Evolutionary conservation across 2,113 vertebrate species (phyloP).

Genomic region (Lagopus muta): DNA sequence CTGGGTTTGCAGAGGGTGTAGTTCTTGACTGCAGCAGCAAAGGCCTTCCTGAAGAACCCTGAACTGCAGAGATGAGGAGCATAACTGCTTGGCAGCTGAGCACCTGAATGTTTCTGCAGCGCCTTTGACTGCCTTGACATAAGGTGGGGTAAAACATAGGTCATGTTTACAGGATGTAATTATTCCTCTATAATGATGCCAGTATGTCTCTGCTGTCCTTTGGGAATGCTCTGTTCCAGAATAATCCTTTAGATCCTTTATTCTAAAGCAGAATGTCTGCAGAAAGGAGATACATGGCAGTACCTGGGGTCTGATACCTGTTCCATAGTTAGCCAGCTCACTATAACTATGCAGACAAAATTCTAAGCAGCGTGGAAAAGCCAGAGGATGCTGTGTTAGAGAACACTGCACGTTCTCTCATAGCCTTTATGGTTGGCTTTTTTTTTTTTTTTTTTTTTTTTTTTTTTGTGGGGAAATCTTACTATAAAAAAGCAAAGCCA

Average conservation of each 20-base stretch:
- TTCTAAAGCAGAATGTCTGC: slow-evolving; percentile 5
- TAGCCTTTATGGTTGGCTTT: no score
- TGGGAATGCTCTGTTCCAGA: slow-evolving; percentile 40
- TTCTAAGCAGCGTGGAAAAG: neutral
- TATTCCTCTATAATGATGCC: slow-evolving; percentile 35
- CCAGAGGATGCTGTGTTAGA: neutral
- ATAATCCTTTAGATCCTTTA: slow-evolving; percentile 36
- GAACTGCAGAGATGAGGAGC: slow-evolving; percentile 17
- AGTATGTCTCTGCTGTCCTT: slow-evolving; percentile 27
- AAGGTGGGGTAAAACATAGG: slow-evolving; percentile 35
- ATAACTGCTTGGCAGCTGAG: slow-evolving; percentile 45
- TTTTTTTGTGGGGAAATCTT: no score
- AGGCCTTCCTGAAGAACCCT: slow-evolving; percentile 35
- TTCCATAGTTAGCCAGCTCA: neutral
- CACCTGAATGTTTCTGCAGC: slow-evolving; percentile 7
- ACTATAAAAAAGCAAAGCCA: neutral
- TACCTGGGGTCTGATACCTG: neutral
- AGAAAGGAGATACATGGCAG: neutral
- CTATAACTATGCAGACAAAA: neutral
- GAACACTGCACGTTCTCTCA: neutral
- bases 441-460: neutral
- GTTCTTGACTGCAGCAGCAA: slow-evolving; percentile 8
- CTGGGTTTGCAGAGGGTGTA: neutral
- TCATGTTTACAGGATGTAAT: slow-evolving; percentile 32
- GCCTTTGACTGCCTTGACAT: slow-evolving; percentile 25